Conservation (phyloP, 2,797 vertebrate genomes). For the Gallinago stenura region DNA sequence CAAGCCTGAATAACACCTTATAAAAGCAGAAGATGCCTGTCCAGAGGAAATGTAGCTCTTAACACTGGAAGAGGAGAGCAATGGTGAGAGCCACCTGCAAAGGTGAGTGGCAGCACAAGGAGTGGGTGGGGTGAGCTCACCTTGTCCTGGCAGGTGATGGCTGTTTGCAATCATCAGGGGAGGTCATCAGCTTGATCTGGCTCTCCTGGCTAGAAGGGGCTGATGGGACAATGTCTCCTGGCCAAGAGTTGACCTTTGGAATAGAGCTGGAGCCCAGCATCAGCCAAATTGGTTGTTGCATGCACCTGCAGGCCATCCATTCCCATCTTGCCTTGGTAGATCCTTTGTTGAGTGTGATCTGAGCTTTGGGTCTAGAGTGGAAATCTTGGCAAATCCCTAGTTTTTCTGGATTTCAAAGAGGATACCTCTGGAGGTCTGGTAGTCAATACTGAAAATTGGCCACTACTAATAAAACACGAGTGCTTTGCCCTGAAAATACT, state of each 20-base stretch:
- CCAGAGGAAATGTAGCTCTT: background rate
- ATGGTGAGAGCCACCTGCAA: background rate
- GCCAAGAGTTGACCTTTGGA: background rate
- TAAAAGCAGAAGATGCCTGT: background rate
- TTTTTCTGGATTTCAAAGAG: background rate
- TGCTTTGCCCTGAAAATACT: background rate
- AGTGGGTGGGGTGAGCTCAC: background rate
- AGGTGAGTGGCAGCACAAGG: background rate
- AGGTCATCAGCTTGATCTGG: background rate
- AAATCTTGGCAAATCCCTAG: background rate
- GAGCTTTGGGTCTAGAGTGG: background rate
- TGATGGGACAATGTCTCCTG: background rate
- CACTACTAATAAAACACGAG: background rate
- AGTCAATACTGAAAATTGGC: background rate
- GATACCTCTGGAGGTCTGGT: background rate
- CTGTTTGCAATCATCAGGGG: background rate
- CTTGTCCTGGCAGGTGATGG: background rate
- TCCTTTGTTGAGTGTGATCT: background rate
- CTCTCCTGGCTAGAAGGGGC: background rate
- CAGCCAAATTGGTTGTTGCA: fast-evolving
- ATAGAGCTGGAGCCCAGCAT: background rate
- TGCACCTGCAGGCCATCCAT: background rate
- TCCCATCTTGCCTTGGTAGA: background rate
- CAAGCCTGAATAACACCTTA: background rate
- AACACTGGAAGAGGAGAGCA: background rate